phyloP scores from a whole-genome alignment of 2,113 vertebrate species.

The Salvelinus namaycush region DNA sequence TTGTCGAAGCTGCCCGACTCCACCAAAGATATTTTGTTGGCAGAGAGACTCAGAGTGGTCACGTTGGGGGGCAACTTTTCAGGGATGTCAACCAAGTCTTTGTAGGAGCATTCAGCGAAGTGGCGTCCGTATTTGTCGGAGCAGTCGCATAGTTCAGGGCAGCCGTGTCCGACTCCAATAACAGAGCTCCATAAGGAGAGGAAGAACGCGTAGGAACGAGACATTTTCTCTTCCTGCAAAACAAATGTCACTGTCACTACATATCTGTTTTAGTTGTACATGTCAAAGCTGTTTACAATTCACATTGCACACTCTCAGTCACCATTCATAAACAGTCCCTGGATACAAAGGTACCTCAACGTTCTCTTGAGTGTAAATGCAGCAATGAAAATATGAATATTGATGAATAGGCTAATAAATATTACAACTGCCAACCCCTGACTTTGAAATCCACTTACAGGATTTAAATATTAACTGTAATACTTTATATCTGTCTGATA shows the following conservation, averaged over 20 bases:
- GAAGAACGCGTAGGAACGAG: constrained; percentile 52
- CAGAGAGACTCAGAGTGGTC: constrained; percentile 85
- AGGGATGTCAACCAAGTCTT: constrained; percentile 81
- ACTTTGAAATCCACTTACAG: too few species aligned
- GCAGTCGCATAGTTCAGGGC: constrained; percentile 86
- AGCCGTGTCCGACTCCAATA: constrained; percentile 64
- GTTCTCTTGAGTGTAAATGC: background rate
- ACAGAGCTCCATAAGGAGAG: constrained; percentile 67
- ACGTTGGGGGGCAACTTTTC: constrained; percentile 83
- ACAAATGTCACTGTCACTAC: background rate
- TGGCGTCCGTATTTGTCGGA: constrained; percentile 82
- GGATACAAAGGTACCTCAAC: too few species aligned
- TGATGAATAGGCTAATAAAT: too few species aligned
- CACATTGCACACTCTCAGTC: too few species aligned
- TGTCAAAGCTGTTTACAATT: too few species aligned
- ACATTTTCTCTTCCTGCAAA: constrained; percentile 72
- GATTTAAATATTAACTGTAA: too few species aligned
- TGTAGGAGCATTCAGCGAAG: constrained; percentile 90
- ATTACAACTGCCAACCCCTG: too few species aligned
- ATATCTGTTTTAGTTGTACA: too few species aligned
- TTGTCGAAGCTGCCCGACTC: constrained; percentile 78
- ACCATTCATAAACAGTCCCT: too few species aligned
- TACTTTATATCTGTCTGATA: too few species aligned
- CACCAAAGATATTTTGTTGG: constrained; percentile 84
- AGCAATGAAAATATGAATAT: background rate